Conservation (phyloP, 1,140 invertebrate species). For the Caligus rogercresseyi region DNA sequence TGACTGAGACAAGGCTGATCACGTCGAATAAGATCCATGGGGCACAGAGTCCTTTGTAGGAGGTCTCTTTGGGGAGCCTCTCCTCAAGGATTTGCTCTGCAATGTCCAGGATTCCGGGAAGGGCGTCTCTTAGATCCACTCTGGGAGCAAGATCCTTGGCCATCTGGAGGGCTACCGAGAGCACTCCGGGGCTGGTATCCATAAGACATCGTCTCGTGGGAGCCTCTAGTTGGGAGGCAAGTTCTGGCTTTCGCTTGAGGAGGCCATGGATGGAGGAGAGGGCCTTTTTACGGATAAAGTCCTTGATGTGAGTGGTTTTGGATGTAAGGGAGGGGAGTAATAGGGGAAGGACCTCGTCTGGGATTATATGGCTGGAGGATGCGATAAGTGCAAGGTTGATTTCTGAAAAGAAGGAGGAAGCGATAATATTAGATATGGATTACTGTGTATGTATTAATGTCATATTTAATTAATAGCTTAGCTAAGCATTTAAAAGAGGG, state of each 20-base stretch:
- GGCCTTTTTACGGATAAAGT: slow-evolving; percentile 13
- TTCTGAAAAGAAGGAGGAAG: slow-evolving; percentile 1
- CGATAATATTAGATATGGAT: too few species aligned
- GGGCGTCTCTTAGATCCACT: neutral
- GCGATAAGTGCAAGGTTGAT: slow-evolving; percentile 7
- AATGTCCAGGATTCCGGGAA: neutral
- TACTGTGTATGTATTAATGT: too few species aligned
- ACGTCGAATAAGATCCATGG: slow-evolving; percentile 4
- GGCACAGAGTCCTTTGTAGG: neutral
- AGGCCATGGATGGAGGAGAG: neutral
- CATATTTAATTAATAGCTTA: too few species aligned
- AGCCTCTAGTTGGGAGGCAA: neutral
- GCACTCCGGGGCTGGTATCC: neutral
- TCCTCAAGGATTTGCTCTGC: slow-evolving; percentile 2
- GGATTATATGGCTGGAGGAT: neutral
- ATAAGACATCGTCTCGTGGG: neutral
- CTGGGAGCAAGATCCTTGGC: too few species aligned
- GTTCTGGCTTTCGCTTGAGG: neutral
- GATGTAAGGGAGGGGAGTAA: slow-evolving; percentile 3
- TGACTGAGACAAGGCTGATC: neutral
- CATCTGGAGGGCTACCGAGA: slow-evolving; percentile 1
- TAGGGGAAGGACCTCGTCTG: slow-evolving; percentile 7
- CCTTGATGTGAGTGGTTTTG: slow-evolving; percentile 15
- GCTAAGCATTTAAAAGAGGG: too few species aligned
- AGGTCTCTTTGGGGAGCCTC: slow-evolving; percentile 1